These are phyloP conservation scores for Sarcophaga bullata DNA, from an alignment of 1,140 invertebrate species.

Conservation along the genomic window DNA sequence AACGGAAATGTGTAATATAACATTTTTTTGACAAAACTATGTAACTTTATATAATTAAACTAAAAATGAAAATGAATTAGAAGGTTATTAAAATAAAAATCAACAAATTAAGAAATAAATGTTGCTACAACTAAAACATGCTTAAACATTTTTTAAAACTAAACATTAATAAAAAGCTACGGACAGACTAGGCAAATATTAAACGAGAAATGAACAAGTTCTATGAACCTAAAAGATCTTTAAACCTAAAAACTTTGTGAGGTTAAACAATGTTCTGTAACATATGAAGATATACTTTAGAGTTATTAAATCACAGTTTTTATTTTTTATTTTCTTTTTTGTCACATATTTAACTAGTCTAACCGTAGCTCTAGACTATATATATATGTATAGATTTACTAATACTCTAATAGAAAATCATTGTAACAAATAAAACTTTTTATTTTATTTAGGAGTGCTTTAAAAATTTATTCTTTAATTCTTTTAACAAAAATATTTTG, in stretches of 20 bases:
- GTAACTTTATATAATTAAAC: not conserved
- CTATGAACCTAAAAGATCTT: too few species aligned
- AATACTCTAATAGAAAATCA: constrained; percentile 6
- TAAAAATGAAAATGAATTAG: not conserved
- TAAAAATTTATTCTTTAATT: constrained; percentile 15
- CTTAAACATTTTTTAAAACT: constrained; percentile 6
- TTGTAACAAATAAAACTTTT: not conserved
- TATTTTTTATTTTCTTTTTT: too few species aligned
- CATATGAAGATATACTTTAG: too few species aligned
- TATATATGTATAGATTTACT: not conserved
- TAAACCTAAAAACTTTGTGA: too few species aligned
- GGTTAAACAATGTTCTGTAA: too few species aligned
- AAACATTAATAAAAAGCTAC: not conserved
- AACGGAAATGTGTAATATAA: too few species aligned
- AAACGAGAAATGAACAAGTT: too few species aligned
- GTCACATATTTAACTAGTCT: too few species aligned
- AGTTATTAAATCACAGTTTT: too few species aligned
- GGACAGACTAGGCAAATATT: too few species aligned
- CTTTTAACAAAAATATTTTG: constrained; percentile 15
- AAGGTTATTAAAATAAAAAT: not conserved
- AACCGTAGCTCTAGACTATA: too few species aligned
- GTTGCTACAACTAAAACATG: not conserved
- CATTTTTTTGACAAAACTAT: too few species aligned
- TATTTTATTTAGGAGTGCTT: constrained; percentile 3
- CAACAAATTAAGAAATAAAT: constrained; percentile 1